Base-by-base conservation (phyloP, 23 tunicate species). In the Ascidia mentula region DNA sequence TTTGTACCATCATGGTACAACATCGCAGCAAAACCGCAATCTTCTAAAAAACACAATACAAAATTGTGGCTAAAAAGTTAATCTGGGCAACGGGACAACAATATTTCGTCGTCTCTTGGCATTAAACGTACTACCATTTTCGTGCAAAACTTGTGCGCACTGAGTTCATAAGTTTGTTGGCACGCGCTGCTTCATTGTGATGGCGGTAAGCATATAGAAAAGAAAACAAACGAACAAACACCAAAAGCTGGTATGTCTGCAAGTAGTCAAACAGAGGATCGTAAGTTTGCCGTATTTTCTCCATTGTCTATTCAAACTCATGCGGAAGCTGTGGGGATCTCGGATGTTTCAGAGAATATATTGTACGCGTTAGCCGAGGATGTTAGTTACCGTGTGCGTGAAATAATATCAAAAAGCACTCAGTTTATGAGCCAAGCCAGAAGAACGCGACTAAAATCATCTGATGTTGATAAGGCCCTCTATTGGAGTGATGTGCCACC, bases 301-400 rank as follows among this genome's bases (percentile, higher is more conserved):
- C 77, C 85, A 72, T 24, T 59, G 53, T 84, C 86, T 1, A 71
- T 90, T 76, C 87, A 81, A 72, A 74, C 36, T 1, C 69, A 75
- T 77, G 90, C 89, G 28, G 90, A 90, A 33, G 36, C 89, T 2
- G 38, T 76, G 60, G 96, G 90, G 0, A 46, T 90, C 46, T 30
- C 24, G 45, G 74, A 40, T 37, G 35, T 90, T 15, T 61, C 90
- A 9, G 80, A 59, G 28, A 75, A 81, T 35, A 35, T 90, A 8
- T 0, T 70, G 32, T 59, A 73, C 30, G 72, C 42, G n/a, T 77
- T 90, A 0, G 87, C 87, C 6, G 96, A 90, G 59, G 96, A 90
- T 90, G 90, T 71, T 12, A 85, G 89, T 37, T 90, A 85, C 73
- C 79, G 96, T 8, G 69, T 90, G 69, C 82, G 96, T 26, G 96